These are phyloP conservation scores for Megalurothrips usitatus DNA, from an alignment of 2,888 invertebrate genomes.

Conservation along the genomic window DNA sequence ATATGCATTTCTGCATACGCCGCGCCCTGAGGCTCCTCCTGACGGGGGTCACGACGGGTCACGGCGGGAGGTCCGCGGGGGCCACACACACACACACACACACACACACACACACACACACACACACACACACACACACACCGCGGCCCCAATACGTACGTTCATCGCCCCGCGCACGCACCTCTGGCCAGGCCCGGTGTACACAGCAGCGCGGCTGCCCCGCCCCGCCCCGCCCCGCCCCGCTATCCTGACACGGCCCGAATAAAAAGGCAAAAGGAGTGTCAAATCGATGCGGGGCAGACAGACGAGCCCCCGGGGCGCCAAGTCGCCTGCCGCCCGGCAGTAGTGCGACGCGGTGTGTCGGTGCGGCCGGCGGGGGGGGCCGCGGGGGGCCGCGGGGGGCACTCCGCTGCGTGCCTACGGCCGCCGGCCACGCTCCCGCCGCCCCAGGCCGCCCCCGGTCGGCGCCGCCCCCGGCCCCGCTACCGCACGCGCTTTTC, in stretches of 20 bases:
- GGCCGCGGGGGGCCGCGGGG: not conserved
- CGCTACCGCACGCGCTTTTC: not conserved
- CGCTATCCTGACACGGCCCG: not conserved
- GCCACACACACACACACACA: too few species aligned
- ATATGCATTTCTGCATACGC: too few species aligned
- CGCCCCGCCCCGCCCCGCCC: conserved; percentile 1
- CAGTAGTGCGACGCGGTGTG: not conserved
- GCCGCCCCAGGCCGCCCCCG: not conserved
- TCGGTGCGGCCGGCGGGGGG: not conserved
- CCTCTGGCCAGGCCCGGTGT: not conserved
- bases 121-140: too few species aligned
- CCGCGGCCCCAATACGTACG: too few species aligned
- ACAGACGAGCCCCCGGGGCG: not conserved
- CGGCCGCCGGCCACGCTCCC: not conserved
- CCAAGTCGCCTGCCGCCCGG: not conserved
- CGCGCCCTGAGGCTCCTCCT: too few species aligned
- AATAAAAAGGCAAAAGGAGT: not conserved
- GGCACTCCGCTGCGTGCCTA: not conserved
- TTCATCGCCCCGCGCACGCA: not conserved
- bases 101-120: too few species aligned
- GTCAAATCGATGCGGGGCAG: conserved; percentile 19
- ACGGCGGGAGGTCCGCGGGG: too few species aligned
- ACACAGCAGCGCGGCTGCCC: not conserved
- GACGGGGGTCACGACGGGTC: too few species aligned
- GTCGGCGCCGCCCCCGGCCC: not conserved